Evolutionary conservation across 2,797 vertebrate species (phyloP).

Genomic region (Cyclopterus lumpus): DNA sequence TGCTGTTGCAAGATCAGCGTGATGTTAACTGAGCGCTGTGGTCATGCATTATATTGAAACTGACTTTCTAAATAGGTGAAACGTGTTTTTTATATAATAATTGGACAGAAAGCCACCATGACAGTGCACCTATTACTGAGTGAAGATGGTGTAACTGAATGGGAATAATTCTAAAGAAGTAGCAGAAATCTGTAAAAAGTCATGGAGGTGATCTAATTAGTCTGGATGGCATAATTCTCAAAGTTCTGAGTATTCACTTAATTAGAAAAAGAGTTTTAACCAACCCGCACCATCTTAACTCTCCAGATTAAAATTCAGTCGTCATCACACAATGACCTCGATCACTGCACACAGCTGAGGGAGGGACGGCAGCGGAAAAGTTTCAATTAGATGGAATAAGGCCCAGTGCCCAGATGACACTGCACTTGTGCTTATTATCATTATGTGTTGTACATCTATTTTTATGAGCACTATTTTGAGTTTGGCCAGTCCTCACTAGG

Average conservation of each 20-base stretch:
- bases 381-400: conserved; percentile 74
- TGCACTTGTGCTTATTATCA: conserved; percentile 37
- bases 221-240: background rate
- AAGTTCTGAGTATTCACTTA: conserved; percentile 32
- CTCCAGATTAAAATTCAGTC: conserved; percentile 66
- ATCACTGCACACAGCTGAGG: conserved; percentile 40
- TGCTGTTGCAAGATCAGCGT: background rate
- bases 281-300: conserved; percentile 54
- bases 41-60: background rate
- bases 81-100: background rate
- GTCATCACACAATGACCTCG: conserved; percentile 63
- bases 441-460: conserved; percentile 11
- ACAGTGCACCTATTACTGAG: background rate
- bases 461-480: background rate
- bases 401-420: conserved; percentile 50
- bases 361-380: conserved; percentile 35
- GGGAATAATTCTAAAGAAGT: background rate
- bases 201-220: background rate
- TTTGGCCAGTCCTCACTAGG: background rate
- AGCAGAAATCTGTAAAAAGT: background rate
- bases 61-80: background rate
- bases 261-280: conserved; percentile 52
- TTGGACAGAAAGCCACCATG: background rate
- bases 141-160: background rate
- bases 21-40: too few species aligned